phyloP scores from a whole-genome alignment of 37 sponge, comb jelly and placozoan genomes.

The Ianthella basta region DNA sequence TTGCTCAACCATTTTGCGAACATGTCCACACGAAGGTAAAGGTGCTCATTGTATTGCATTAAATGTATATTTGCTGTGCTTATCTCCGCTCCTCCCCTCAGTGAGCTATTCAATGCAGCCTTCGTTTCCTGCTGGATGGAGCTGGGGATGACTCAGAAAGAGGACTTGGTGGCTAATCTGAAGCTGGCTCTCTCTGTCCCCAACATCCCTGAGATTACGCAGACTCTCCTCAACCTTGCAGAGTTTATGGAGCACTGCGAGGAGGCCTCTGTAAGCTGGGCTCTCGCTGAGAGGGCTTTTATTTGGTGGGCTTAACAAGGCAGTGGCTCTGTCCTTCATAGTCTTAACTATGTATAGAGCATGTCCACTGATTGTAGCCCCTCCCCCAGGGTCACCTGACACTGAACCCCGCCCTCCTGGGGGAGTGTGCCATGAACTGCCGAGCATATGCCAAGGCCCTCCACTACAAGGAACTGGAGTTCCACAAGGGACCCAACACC shows the following conservation, averaged over 20 bases:
- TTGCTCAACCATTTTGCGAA: too few species aligned
- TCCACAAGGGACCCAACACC: conserved; percentile 80
- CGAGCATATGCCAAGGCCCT: conserved; percentile 97
- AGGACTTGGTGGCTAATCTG: conserved; percentile 84
- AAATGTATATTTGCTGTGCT: too few species aligned
- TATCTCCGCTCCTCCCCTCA: conserved; percentile 1
- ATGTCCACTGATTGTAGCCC: too few species aligned
- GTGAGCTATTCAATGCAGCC: conserved; percentile 95
- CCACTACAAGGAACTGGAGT: conserved; percentile 97
- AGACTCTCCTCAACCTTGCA: conserved; percentile 88
- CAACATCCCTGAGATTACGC: conserved; percentile 95
- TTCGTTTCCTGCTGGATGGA: conserved; percentile 99
- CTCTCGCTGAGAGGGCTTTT: not conserved
- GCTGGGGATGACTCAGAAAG: conserved; percentile 73
- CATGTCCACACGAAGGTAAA: too few species aligned
- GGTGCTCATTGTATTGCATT: too few species aligned
- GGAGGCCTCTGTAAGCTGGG: conserved; percentile 70
- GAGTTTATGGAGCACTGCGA: conserved; percentile 99
- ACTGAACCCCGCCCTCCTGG: conserved; percentile 61
- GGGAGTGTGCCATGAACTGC: conserved; percentile 93
- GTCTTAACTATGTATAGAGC: too few species aligned
- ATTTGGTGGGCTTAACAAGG: too few species aligned
- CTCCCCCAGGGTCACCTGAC: not conserved
- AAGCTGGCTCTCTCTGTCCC: conserved; percentile 80
- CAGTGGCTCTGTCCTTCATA: too few species aligned